These are phyloP conservation scores for Natator depressus DNA, from an alignment of 2,113 vertebrate genomes.

Conservation along the genomic window DNA sequence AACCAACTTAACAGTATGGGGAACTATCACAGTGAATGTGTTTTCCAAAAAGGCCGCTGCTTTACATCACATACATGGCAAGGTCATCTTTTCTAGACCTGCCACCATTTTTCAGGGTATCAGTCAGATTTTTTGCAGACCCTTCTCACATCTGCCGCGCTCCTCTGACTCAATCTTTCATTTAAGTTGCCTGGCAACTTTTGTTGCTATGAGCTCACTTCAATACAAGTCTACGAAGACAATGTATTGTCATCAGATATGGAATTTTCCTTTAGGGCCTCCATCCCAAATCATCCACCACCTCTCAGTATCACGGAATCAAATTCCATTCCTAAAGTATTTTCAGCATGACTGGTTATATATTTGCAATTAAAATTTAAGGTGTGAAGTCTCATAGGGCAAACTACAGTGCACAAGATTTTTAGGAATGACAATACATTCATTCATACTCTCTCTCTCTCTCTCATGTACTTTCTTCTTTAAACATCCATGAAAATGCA, in stretches of 20 bases:
- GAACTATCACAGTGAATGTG: too few relatives aligned
- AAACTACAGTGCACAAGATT: not conserved
- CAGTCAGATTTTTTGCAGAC: fast-evolving
- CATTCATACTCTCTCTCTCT: not conserved
- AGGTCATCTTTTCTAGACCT: not conserved
- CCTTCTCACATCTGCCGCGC: not conserved
- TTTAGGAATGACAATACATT: not conserved
- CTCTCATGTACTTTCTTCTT: not conserved
- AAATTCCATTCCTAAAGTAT: not conserved
- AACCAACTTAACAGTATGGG: not conserved
- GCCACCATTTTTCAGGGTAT: not conserved
- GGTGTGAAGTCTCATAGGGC: not conserved
- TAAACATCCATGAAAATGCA: not conserved
- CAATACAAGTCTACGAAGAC: not conserved
- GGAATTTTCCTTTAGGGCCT: not conserved
- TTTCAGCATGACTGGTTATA: not conserved
- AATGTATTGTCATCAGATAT: not conserved
- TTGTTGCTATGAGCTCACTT: not conserved
- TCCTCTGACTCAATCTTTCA: not conserved
- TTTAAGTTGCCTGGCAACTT: not conserved
- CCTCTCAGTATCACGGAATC: not conserved
- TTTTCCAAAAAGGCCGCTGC: not conserved
- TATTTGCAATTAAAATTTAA: not conserved
- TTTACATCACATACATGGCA: not conserved
- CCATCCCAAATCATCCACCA: not conserved